Evolutionary conservation across 2,113 vertebrate species (phyloP), one percentile per base, ranked within the genome.

Genomic region (Polypterus bichir): DNA sequence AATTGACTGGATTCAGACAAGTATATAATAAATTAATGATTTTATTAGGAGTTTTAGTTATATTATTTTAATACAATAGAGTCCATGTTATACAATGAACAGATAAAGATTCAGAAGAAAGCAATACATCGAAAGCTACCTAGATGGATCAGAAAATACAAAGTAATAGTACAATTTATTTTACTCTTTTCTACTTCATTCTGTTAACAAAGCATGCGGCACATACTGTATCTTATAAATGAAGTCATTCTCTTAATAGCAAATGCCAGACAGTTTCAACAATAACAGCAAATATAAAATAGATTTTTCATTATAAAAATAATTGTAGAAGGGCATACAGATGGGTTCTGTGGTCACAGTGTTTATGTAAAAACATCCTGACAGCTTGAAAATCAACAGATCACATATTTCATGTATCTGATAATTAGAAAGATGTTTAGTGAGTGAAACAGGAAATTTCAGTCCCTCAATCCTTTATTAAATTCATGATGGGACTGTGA

Each of bases 401-500:
- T 58, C 56, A 58, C 27, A 44, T 44, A 58, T 58, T 58, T 45
- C 56, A 58, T 58, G 56, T 58, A 58, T 58, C 56, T 58, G 56
- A 58, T 45, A 58, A 58, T 58, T 58, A 58, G 56, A 58, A 58
- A 58, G 56, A 58, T 58, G 27, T 58, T 58, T 58, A 58, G 56
- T 58, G n/a, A 27, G 9, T 58, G 56, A n/a, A 58, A 58, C 27
- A 58, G 56, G 56, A 58, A 3, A 58, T 58, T 58, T 58, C 56
- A 58, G 56, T 58, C 56, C 56, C 5, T 58, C 56, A 58, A 58
- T 45, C 56, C 44, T 58, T 58, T 58, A 58, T 4, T 58, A 58
- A 58, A 3, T 58, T 44, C 44, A 58, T 58, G 56, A 58, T 58
- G 56, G 44, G 46, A 44, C 44, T 7, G 56, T 58, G 56, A 58